Evolutionary conservation across 2,797 vertebrate species (phyloP).

Genomic region (Pipistrellus pipistrellus): DNA sequence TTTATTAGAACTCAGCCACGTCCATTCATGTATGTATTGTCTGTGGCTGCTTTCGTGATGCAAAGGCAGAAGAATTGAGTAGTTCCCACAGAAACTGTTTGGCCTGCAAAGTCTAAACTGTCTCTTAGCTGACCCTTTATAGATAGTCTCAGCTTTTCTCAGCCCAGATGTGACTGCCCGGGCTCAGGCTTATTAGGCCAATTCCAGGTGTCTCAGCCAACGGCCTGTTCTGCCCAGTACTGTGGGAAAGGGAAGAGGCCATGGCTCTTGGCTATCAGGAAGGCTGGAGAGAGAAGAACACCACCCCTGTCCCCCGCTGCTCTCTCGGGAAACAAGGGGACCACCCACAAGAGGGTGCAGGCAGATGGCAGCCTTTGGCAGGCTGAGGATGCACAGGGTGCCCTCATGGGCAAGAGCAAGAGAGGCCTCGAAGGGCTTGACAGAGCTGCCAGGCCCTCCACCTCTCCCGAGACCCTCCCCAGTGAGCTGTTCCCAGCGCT

Average conservation of each 20-base stretch:
- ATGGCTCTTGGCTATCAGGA: background rate
- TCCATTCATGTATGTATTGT: background rate
- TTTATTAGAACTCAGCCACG: background rate
- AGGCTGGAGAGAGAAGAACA: background rate
- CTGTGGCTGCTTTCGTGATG: background rate
- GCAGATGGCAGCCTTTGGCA: background rate
- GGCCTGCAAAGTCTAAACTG: background rate
- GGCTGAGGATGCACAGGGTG: background rate
- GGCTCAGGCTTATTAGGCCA: background rate
- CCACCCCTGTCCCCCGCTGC: background rate
- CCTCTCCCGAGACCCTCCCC: background rate
- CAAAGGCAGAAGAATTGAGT: background rate
- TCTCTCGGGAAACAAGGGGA: background rate
- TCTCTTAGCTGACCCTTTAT: background rate
- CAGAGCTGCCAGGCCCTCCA: background rate
- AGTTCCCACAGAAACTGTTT: background rate
- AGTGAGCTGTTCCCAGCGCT: background rate
- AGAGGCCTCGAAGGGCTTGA: background rate
- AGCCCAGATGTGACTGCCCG: background rate
- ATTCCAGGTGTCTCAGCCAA: background rate
- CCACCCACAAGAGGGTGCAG: background rate
- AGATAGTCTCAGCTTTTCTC: conserved; percentile 37
- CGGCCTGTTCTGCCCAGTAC: background rate
- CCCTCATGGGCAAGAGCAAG: background rate
- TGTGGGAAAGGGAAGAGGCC: background rate